A percentile compares a stretch with the other conserved stretches of the same genome.
These are phyloP conservation scores for Oedothorax gibbosus DNA, from an alignment of 1,140 invertebrate genomes.

Conservation along the genomic window DNA sequence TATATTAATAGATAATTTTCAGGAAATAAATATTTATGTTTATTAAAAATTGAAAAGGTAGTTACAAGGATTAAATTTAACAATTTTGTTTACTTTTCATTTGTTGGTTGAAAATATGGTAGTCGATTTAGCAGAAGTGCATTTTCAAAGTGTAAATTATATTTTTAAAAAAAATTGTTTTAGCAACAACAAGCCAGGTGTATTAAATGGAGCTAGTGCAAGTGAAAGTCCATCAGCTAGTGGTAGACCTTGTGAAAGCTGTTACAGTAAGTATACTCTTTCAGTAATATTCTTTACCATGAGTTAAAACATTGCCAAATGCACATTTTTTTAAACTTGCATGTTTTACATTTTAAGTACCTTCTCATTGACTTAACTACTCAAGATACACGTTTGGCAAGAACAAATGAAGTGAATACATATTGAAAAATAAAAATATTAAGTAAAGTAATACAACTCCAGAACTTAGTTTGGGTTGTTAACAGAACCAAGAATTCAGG, in stretches of 20 bases:
- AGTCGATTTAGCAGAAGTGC: not conserved
- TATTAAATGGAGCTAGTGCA: conserved; percentile 76
- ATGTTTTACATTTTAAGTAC: too few species aligned
- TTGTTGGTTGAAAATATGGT: not conserved
- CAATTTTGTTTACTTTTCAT: not conserved
- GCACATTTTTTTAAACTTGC: not conserved
- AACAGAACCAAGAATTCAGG: too few species aligned
- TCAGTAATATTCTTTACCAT: conserved; percentile 11
- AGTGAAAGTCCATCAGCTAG: conserved; percentile 73
- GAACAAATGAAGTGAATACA: too few species aligned
- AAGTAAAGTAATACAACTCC: too few species aligned
- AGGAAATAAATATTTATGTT: not conserved
- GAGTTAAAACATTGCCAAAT: not conserved
- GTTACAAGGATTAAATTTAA: not conserved
- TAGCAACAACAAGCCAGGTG: conserved; percentile 84
- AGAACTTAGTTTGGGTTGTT: too few species aligned
- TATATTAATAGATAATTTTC: too few species aligned
- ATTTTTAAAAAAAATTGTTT: too few species aligned
- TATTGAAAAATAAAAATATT: too few species aligned
- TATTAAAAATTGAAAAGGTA: not conserved
- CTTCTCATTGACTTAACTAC: too few species aligned
- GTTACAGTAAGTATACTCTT: conserved; percentile 74
- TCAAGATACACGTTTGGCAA: too few species aligned
- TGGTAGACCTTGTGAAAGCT: conserved; percentile 85
- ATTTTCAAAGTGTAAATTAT: too few species aligned